Percentiles rank a stretch among this genome's conserved stretches.
phyloP scores from a whole-genome alignment of 2,888 invertebrate genomes.

The Hyles lineata region DNA sequence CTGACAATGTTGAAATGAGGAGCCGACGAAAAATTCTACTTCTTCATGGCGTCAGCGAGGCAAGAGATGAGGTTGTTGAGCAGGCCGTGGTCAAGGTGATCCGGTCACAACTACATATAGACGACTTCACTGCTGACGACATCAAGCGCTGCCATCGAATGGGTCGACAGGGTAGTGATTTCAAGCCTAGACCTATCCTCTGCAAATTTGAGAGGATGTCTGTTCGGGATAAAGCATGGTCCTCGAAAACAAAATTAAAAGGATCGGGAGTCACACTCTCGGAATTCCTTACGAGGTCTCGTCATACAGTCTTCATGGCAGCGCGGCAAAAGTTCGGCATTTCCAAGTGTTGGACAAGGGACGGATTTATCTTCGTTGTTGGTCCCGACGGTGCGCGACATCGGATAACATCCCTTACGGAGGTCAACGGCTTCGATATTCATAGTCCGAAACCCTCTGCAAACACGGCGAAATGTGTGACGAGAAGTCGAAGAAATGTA shows the following conservation, averaged over 20 bases:
- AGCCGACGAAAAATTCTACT: neutral
- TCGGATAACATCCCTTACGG: too few species aligned
- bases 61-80: neutral
- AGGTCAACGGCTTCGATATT: too few species aligned
- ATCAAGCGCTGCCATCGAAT: neutral
- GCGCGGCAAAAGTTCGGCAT: too few species aligned
- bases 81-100: neutral
- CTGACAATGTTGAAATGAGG: neutral
- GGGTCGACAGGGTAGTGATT: neutral
- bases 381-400: too few species aligned
- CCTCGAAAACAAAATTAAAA: neutral
- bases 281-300: too few species aligned
- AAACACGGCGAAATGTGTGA: too few species aligned
- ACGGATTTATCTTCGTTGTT: too few species aligned
- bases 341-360: too few species aligned
- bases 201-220: neutral
- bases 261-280: too few species aligned
- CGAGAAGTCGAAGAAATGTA: too few species aligned
- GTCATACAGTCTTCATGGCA: too few species aligned
- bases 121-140: neutral
- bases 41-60: neutral
- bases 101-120: neutral
- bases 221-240: neutral
- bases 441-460: too few species aligned
- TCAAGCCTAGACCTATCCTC: neutral